These are phyloP conservation scores for Lasioglossum pauxillum DNA, from an alignment of 2,888 invertebrate genomes.

Conservation along the genomic window DNA sequence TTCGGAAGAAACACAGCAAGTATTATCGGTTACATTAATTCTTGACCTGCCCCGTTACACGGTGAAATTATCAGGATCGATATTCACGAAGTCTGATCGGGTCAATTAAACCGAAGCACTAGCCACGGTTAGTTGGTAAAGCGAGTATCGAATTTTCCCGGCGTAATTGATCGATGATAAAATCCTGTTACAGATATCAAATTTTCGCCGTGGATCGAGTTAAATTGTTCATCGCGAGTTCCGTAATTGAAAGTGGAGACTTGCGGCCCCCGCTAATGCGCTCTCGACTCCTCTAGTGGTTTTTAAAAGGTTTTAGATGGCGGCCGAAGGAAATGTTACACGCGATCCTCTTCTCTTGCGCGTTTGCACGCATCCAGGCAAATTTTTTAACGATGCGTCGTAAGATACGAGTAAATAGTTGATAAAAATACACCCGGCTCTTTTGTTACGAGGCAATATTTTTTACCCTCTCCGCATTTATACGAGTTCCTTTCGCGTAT, in stretches of 20 bases:
- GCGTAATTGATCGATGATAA: slow-evolving; percentile 7
- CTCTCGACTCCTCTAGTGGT: not conserved
- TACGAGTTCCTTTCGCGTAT: not conserved
- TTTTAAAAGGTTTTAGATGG: slow-evolving; percentile 6
- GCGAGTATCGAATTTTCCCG: not conserved
- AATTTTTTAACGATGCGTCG: not conserved
- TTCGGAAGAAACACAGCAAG: not conserved
- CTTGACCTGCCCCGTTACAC: not conserved
- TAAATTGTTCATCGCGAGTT: not conserved
- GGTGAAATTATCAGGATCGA: not conserved
- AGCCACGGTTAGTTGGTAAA: not conserved
- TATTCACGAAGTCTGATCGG: not conserved
- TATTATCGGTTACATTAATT: not conserved
- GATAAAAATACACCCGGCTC: not conserved
- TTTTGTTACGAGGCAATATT: not conserved
- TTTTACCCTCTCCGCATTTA: not conserved
- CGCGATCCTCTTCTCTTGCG: not conserved
- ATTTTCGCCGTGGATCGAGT: slow-evolving; percentile 1
- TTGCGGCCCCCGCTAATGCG: not conserved
- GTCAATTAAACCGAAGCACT: not conserved
- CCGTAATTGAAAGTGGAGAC: slow-evolving; percentile 13
- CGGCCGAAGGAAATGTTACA: not conserved
- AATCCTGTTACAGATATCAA: slow-evolving; percentile 5
- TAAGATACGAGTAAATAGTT: not conserved
- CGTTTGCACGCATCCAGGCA: not conserved